Base-by-base conservation (phyloP, 23 tunicate genomes). In the Diplosoma virens region DNA sequence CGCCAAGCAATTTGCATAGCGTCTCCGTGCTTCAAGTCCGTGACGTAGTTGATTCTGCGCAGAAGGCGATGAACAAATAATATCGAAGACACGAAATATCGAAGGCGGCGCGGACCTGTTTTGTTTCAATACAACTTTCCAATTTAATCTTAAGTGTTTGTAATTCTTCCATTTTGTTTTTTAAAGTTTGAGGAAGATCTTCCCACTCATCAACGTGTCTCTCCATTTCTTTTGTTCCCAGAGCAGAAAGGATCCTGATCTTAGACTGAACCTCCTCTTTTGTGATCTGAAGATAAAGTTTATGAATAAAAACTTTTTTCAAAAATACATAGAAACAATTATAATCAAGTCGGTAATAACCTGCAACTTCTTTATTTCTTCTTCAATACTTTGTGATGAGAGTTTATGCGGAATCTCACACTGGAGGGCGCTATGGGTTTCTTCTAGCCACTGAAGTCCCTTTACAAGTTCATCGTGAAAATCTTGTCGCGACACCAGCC, bases 201-300 rank as follows among this genome's bases (percentile, higher is more conserved):
- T 85, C 92, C 20, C 82, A 90, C 31, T 90, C 97, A 24, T 78
- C 79, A 2, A 16, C 64, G 37, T 84, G 78, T 25, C 55, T 47
- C 33, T 80, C 71, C 0, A 64, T 30, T 36, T 92, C 92, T 32
- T 70, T 81, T 16, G 74, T 67, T 20, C 90, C 97, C 14, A 90
- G 82, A 24, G 75, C 86, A 30, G 61, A 27, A 73, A 90, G 61
- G 56, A 90, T 75, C 0, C 97, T 78, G 9, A 90, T 58, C 4
- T 77, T 70, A 5, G 97, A 90, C 46, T 84, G 77, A 31, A 84
- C 97, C 68, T 90, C 97, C 76, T 92, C 92, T 80, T 85, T 84
- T 1, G 82, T 85, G 23, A 92, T 75, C 94, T 87, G 36, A 17
- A 53, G 50, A 14, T 41, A 14, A 9, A 41, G 9, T 41, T 41